These are phyloP conservation scores for Drosophila paulistorum DNA, from an alignment of 1,140 invertebrate species.

Conservation along the genomic window DNA sequence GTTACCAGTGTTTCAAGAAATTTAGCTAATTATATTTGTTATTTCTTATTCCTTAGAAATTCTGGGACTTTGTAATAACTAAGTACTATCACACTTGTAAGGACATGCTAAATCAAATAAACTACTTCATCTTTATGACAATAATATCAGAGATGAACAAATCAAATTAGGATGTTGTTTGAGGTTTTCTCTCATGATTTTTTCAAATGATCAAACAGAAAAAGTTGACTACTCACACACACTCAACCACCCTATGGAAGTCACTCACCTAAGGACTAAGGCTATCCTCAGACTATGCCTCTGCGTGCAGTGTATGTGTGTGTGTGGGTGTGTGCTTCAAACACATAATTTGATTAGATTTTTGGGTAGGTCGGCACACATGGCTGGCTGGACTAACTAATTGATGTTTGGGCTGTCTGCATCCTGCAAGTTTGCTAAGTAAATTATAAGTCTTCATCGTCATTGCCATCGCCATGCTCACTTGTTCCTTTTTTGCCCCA, in stretches of 20 bases:
- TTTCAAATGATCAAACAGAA: neutral
- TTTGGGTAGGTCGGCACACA: constrained; percentile 44
- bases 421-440: constrained; percentile 35
- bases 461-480: neutral
- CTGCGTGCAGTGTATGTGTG: neutral
- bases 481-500: constrained; percentile 1
- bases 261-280: neutral
- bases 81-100: too few relatives aligned
- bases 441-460: constrained; percentile 34
- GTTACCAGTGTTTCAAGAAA: too few relatives aligned
- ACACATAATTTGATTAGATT: constrained; percentile 12
- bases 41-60: too few relatives aligned
- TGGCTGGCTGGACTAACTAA: constrained; percentile 43
- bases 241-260: neutral
- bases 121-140: neutral
- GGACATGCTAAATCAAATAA: neutral
- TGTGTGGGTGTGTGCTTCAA: neutral
- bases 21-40: too few relatives aligned
- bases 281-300: neutral
- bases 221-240: neutral
- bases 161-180: neutral
- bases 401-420: constrained; percentile 57
- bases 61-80: too few relatives aligned
- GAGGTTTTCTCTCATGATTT: neutral
- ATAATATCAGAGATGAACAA: neutral